Conservation (phyloP, 2,888 invertebrate genomes). For the Copidosoma aretas region DNA sequence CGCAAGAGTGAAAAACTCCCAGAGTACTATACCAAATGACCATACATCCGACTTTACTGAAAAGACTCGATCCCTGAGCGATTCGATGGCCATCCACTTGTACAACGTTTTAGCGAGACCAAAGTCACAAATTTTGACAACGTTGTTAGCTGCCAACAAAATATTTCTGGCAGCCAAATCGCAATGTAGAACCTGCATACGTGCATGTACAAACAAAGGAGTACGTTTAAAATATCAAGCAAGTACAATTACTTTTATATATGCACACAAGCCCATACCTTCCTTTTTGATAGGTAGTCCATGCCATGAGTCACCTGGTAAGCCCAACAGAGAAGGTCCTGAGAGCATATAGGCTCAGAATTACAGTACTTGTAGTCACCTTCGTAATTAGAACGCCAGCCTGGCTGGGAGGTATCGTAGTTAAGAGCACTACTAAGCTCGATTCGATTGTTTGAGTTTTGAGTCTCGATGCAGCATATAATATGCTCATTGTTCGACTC, state of each 20-base stretch:
- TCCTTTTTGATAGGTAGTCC: conserved; percentile 90
- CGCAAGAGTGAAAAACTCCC: too few species aligned
- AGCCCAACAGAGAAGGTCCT: too few species aligned
- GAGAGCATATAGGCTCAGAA: conserved; percentile 76
- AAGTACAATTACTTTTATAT: too few species aligned
- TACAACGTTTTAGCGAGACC: conserved; percentile 91
- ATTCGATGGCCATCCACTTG: too few species aligned
- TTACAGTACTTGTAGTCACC: too few species aligned
- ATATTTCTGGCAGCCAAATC: too few species aligned
- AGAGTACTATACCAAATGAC: too few species aligned
- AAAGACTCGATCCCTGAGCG: too few species aligned
- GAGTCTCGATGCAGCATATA: conserved; percentile 46
- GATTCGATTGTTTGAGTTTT: conserved; percentile 50
- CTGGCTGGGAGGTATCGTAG: conserved; percentile 71
- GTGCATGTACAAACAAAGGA: too few species aligned
- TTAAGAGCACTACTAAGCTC: conserved; percentile 60
- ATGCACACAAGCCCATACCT: too few species aligned
- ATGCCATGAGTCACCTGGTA: conserved; percentile 94
- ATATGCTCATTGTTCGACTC: conserved; percentile 35
- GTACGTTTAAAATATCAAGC: too few species aligned
- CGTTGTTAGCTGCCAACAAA: conserved; percentile 86
- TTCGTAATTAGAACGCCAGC: conserved; percentile 80
- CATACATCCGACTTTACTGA: too few species aligned
- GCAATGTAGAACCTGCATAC: conserved; percentile 84
- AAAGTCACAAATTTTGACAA: conserved; percentile 97